Conservation (phyloP, 2,797 vertebrate genomes). For the Labroides dimidiatus region DNA sequence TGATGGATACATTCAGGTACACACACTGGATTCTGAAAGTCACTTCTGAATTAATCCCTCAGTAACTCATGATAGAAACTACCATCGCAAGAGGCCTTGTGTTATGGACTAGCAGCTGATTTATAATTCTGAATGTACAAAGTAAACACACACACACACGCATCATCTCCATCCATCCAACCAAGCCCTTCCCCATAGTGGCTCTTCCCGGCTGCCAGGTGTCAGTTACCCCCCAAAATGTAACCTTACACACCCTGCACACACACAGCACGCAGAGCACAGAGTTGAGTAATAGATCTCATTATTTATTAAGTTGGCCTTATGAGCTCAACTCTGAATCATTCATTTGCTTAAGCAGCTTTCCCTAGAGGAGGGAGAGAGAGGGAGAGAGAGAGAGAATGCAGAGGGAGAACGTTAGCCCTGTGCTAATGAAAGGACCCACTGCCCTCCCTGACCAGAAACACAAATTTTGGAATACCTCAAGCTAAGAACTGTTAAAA, state of each 20-base stretch:
- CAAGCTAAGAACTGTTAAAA: slow-evolving; percentile 20
- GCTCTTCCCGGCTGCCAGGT: slow-evolving; percentile 71
- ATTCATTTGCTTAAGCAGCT: slow-evolving; percentile 91
- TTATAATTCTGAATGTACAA: slow-evolving; percentile 32
- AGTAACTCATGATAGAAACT: neutral
- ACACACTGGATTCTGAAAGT: neutral
- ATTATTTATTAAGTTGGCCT: slow-evolving; percentile 93
- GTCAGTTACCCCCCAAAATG: slow-evolving; percentile 75
- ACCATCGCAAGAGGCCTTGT: neutral
- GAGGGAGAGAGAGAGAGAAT: slow-evolving; percentile 40
- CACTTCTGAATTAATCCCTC: neutral
- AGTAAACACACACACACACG: slow-evolving; percentile 1
- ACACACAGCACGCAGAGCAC: slow-evolving; percentile 47
- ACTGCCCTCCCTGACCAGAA: slow-evolving; percentile 29
- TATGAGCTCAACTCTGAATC: slow-evolving; percentile 92
- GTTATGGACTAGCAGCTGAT: neutral
- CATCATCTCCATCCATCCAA: slow-evolving; percentile 38
- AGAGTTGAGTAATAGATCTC: slow-evolving; percentile 91
- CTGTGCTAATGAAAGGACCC: slow-evolving; percentile 60
- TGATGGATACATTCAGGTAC: slow-evolving; percentile 78
- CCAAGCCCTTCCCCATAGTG: no score
- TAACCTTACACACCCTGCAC: slow-evolving; percentile 76
- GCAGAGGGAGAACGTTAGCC: slow-evolving; percentile 61
- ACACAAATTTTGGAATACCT: slow-evolving; percentile 61
- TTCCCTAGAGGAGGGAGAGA: slow-evolving; percentile 65